Conservation (phyloP, 2,888 invertebrate species). For the Cosmia trapezina region DNA sequence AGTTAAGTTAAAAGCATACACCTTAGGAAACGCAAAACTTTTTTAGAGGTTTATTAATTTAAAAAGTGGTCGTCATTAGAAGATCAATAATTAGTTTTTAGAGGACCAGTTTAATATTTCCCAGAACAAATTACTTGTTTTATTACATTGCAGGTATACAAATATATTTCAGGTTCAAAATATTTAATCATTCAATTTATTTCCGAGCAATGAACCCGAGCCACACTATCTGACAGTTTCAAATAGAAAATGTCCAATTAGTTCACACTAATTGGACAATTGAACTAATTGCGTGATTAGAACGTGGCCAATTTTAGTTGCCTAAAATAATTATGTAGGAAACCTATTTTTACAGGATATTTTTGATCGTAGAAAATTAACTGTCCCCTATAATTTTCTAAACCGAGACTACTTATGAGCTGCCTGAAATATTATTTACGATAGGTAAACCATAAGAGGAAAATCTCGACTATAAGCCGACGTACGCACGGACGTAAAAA, state of each 20-base stretch:
- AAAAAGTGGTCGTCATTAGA: too few relatives aligned
- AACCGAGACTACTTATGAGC: background rate
- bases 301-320: background rate
- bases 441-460: background rate
- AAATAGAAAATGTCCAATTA: slow-evolving; percentile 4
- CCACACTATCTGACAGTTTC: background rate
- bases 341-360: too few relatives aligned
- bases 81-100: too few relatives aligned
- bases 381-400: background rate
- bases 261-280: slow-evolving; percentile 6
- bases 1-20: too few relatives aligned
- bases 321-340: background rate
- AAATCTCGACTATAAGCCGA: too few relatives aligned
- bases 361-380: background rate
- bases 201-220: slow-evolving; percentile 2
- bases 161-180: background rate
- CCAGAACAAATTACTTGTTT: too few relatives aligned
- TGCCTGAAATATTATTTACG: background rate
- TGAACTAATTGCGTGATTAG: slow-evolving; percentile 11
- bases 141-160: too few relatives aligned
- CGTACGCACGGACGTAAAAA: too few relatives aligned
- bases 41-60: too few relatives aligned
- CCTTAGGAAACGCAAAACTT: too few relatives aligned
- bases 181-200: background rate
- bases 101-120: too few relatives aligned